These are phyloP conservation scores for Sphyrna mokarran DNA, from an alignment of 2,113 vertebrate species.

Conservation along the genomic window DNA sequence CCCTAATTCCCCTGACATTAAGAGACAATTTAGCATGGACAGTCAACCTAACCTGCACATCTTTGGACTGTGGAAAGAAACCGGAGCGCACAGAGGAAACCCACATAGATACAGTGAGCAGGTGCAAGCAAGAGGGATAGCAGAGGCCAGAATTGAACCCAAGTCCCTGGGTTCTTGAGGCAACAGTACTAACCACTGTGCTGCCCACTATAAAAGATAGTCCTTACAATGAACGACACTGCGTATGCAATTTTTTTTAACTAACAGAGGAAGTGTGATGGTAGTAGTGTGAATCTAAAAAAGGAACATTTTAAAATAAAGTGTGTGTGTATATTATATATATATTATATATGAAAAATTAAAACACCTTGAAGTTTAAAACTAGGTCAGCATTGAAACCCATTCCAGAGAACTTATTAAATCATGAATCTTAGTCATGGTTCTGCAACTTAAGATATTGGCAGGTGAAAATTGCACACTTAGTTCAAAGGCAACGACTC, in stretches of 20 bases:
- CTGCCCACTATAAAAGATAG: background rate
- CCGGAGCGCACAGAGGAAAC: too few relatives aligned
- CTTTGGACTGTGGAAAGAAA: too few relatives aligned
- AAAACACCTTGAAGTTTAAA: background rate
- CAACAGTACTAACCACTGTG: too few relatives aligned
- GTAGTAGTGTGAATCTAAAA: background rate
- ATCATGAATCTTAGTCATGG: background rate
- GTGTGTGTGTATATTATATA: too few relatives aligned
- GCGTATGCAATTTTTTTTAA: background rate
- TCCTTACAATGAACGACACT: background rate
- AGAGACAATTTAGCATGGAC: too few relatives aligned
- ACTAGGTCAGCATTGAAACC: background rate
- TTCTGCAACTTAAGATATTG: background rate
- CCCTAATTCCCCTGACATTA: too few relatives aligned
- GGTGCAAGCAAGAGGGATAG: too few relatives aligned
- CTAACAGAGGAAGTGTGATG: background rate
- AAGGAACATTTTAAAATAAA: background rate
- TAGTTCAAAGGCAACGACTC: background rate
- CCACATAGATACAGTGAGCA: too few relatives aligned
- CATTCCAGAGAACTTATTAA: background rate
- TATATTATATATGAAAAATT: too few relatives aligned
- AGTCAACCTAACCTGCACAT: too few relatives aligned
- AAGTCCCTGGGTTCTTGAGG: too few relatives aligned
- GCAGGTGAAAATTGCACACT: background rate
- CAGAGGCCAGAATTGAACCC: too few relatives aligned